Conservation (phyloP, 2,888 invertebrate species). For the Colletes collaris region DNA sequence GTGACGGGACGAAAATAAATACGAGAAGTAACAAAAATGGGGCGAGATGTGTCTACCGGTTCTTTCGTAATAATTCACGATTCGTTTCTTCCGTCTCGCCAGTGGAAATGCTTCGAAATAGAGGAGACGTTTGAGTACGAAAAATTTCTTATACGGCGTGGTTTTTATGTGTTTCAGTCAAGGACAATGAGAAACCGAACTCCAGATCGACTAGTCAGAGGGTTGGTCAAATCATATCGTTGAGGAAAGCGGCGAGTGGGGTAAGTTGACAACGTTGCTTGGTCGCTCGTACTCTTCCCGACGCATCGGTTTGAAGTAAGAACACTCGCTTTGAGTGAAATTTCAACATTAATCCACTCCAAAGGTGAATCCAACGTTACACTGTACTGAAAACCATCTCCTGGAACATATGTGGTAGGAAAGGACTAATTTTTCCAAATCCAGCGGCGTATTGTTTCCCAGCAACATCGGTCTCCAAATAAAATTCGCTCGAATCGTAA, state of each 20-base stretch:
- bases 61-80: background rate
- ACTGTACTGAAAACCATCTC: no score
- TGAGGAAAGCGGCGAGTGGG: constrained; percentile 80
- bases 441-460: background rate
- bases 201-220: constrained; percentile 78
- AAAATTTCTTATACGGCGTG: background rate
- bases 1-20: background rate
- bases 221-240: constrained; percentile 77
- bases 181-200: constrained; percentile 79
- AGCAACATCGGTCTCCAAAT: background rate
- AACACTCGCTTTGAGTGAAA: no score
- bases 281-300: no score
- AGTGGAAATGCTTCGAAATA: background rate
- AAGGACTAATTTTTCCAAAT: background rate
- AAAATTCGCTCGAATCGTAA: no score
- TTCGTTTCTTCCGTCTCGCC: background rate
- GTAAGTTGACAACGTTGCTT: constrained; percentile 70
- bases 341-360: no score
- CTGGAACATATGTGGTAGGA: background rate
- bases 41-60: background rate
- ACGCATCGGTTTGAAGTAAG: no score
- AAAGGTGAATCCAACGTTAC: no score
- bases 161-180: constrained; percentile 73
- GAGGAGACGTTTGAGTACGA: background rate
- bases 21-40: background rate